phyloP scores from a whole-genome alignment of 1,140 invertebrate genomes.

The Halictus rubicundus region DNA sequence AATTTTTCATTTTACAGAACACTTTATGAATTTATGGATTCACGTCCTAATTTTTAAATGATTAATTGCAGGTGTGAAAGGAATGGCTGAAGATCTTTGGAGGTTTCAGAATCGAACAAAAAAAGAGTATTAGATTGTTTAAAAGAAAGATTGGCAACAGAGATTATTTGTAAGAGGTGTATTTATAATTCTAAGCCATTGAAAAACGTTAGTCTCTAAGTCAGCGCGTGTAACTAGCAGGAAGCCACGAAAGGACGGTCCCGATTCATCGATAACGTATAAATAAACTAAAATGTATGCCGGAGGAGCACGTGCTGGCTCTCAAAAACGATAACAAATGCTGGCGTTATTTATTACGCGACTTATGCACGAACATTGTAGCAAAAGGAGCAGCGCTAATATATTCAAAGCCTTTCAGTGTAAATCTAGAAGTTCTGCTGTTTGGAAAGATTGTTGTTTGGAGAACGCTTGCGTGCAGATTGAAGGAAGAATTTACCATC shows the following conservation, averaged over 20 bases:
- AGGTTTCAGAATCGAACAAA: too few relatives aligned
- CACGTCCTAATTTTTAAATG: too few relatives aligned
- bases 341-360: neutral
- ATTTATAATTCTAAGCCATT: too few relatives aligned
- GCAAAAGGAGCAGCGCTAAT: neutral
- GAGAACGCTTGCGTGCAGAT: neutral
- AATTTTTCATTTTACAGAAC: too few relatives aligned
- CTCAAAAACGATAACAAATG: neutral
- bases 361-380: neutral
- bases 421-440: neutral
- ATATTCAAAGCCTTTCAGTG: neutral
- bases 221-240: constrained; percentile 28
- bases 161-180: too few relatives aligned
- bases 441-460: neutral
- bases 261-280: constrained; percentile 24
- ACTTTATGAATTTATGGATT: too few relatives aligned
- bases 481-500: constrained; percentile 82
- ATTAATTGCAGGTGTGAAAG: too few relatives aligned
- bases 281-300: constrained; percentile 27
- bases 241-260: neutral
- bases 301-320: neutral
- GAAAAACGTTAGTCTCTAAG: neutral
- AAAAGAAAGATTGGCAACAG: too few relatives aligned
- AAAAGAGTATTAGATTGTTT: too few relatives aligned
- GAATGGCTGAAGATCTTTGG: too few relatives aligned